phyloP scores from a whole-genome alignment of 1,140 invertebrate genomes.

The roundworm (Caenorhabditis elegans) region DNA sequence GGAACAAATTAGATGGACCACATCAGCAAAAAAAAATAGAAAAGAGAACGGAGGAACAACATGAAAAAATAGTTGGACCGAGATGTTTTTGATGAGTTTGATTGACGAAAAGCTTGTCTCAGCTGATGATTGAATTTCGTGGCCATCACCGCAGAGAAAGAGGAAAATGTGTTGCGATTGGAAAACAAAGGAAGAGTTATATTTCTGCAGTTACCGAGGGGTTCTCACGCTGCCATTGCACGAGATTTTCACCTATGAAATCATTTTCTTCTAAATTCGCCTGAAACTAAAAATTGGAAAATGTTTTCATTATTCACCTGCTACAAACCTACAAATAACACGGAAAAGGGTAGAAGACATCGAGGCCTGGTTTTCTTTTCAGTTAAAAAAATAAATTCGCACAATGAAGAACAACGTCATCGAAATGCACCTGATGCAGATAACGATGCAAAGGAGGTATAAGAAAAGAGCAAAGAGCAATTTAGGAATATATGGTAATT shows the following conservation, averaged over 20 bases:
- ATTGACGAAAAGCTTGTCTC: slow-evolving; percentile 10
- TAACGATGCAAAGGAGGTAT: not conserved
- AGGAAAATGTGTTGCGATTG: not conserved
- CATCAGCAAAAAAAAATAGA: not conserved
- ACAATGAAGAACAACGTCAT: not conserved
- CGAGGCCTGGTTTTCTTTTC: no score
- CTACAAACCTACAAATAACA: not conserved
- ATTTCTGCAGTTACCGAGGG: not conserved
- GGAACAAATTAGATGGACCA: not conserved
- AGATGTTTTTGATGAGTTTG: slow-evolving; percentile 11
- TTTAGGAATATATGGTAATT: slow-evolving; percentile 17
- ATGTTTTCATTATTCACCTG: not conserved
- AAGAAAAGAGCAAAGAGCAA: slow-evolving; percentile 12
- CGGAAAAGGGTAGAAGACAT: no score
- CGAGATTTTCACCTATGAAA: not conserved
- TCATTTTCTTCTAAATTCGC: not conserved
- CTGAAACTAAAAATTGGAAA: not conserved
- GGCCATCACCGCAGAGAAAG: not conserved
- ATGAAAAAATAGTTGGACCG: not conserved
- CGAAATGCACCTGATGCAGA: not conserved
- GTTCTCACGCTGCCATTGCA: not conserved
- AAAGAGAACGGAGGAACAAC: not conserved
- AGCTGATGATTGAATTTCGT: slow-evolving; percentile 17
- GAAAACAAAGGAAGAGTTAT: slow-evolving; percentile 13
- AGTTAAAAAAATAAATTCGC: not conserved